A percentile compares a stretch with the other conserved stretches of the same genome.
phyloP scores from a whole-genome alignment of 2,888 invertebrate genomes.

The Macrosoma leucophasiata region DNA sequence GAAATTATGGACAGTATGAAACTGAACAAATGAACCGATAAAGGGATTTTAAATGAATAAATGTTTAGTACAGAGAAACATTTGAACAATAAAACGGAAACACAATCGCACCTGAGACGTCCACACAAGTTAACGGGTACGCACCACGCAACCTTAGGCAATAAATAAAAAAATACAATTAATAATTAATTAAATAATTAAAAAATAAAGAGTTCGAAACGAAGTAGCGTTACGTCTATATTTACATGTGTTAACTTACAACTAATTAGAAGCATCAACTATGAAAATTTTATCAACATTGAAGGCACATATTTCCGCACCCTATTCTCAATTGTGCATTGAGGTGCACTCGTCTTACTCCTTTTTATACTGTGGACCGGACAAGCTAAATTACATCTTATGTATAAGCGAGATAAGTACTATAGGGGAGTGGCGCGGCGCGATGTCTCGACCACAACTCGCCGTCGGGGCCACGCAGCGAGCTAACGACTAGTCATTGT shows the following conservation, averaged over 20 bases:
- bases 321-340: slow-evolving; percentile 60
- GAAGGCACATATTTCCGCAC: slow-evolving; percentile 76
- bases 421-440: slow-evolving; percentile 22
- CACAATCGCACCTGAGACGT: slow-evolving; percentile 12
- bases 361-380: slow-evolving; percentile 43
- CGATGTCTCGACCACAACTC: slow-evolving; percentile 4
- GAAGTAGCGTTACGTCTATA: slow-evolving; percentile 60
- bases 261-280: slow-evolving; percentile 73
- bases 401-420: slow-evolving; percentile 37
- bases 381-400: slow-evolving; percentile 50
- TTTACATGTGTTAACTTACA: slow-evolving; percentile 67
- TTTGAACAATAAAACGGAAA: too few relatives aligned
- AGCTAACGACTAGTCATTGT: slow-evolving; percentile 36
- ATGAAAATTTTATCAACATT: slow-evolving; percentile 71
- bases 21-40: too few relatives aligned
- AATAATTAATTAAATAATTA: slow-evolving; percentile 60
- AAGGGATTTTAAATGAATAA: too few relatives aligned
- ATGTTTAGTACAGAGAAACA: too few relatives aligned
- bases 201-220: slow-evolving; percentile 66
- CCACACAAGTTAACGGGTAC: slow-evolving; percentile 8
- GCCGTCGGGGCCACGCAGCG: slow-evolving; percentile 28
- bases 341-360: slow-evolving; percentile 45
- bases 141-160: slow-evolving; percentile 46
- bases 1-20: too few relatives aligned
- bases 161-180: slow-evolving; percentile 66